Percentiles rank a stretch among this genome's conserved stretches.
phyloP scores from a whole-genome alignment of 30 jellyfish, hydroid and myxozoan genomes.

The Pseudorhiza aurosa region DNA sequence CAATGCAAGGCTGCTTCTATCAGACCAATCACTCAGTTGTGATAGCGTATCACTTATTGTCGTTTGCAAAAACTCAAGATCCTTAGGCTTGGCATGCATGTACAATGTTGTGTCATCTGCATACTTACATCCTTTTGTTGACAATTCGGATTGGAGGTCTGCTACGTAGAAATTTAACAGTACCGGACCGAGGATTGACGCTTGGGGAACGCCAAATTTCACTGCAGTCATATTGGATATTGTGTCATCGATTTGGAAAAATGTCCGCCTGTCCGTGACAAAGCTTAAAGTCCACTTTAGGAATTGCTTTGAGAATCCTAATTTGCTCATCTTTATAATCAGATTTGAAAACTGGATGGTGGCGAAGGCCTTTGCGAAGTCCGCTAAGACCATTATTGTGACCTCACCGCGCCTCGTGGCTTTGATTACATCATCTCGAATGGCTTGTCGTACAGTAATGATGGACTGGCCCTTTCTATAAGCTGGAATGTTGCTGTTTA shows the following conservation, averaged over 20 bases:
- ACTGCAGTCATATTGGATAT: slow-evolving; percentile 15
- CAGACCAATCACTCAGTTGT: slow-evolving; percentile 50
- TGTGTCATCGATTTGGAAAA: slow-evolving; percentile 56
- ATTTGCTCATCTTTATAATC: slow-evolving; percentile 14
- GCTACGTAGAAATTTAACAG: no score
- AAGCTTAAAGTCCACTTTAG: slow-evolving; percentile 40
- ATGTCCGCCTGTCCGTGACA: slow-evolving; percentile 30
- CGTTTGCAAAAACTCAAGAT: slow-evolving; percentile 3
- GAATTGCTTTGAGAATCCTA: slow-evolving; percentile 30
- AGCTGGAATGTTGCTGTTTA: background rate
- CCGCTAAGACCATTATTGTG: slow-evolving; percentile 70
- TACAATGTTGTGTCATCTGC: slow-evolving; percentile 39
- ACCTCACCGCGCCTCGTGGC: slow-evolving; percentile 55
- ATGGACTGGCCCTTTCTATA: slow-evolving; percentile 57
- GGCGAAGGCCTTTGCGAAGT: no score
- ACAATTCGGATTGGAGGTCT: slow-evolving; percentile 20
- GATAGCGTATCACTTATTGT: slow-evolving; percentile 40
- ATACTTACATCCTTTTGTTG: slow-evolving; percentile 6
- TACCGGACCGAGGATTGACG: slow-evolving; percentile 57
- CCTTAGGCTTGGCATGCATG: slow-evolving; percentile 47
- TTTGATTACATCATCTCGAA: slow-evolving; percentile 54
- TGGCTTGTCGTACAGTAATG: slow-evolving; percentile 30
- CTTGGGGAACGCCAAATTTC: slow-evolving; percentile 57
- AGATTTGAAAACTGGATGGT: background rate
- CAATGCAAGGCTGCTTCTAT: slow-evolving; percentile 60